A percentile compares a stretch with the other conserved stretches of the same genome.
These are phyloP conservation scores for Aphaenogaster rudis DNA, from an alignment of 1,140 invertebrate species.

Conservation along the genomic window DNA sequence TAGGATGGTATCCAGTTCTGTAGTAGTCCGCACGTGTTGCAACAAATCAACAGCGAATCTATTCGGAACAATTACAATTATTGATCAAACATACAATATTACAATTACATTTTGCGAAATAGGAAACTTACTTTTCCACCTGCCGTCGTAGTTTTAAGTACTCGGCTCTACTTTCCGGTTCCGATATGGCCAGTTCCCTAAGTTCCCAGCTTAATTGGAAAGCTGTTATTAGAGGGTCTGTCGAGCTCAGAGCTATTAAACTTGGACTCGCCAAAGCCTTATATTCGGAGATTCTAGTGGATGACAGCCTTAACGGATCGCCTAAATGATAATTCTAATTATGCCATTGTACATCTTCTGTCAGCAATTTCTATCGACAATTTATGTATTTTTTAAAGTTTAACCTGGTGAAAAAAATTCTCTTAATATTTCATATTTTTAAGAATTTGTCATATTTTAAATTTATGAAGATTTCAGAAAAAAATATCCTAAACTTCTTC, in stretches of 20 bases:
- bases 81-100: background rate
- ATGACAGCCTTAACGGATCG: constrained; percentile 94
- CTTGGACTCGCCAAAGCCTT: constrained; percentile 96
- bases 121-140: constrained; percentile 90
- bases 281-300: constrained; percentile 97
- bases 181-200: constrained; percentile 91
- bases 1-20: constrained; percentile 97
- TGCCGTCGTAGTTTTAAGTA: constrained; percentile 93
- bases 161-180: constrained; percentile 93
- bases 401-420: background rate
- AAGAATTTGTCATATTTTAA: no score
- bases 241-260: constrained; percentile 94
- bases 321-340: constrained; percentile 58
- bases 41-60: constrained; percentile 95
- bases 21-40: constrained; percentile 95
- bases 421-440: no score
- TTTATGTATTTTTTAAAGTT: background rate
- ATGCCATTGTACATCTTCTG: background rate
- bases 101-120: background rate
- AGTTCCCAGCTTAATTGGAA: constrained; percentile 95
- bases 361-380: background rate
- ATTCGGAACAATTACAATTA: constrained; percentile 28
- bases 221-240: constrained; percentile 94
- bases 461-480: no score
- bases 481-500: no score